phyloP scores from a whole-genome alignment of 64 coral and sea anemone genomes.

The Montipora efflorescens region DNA sequence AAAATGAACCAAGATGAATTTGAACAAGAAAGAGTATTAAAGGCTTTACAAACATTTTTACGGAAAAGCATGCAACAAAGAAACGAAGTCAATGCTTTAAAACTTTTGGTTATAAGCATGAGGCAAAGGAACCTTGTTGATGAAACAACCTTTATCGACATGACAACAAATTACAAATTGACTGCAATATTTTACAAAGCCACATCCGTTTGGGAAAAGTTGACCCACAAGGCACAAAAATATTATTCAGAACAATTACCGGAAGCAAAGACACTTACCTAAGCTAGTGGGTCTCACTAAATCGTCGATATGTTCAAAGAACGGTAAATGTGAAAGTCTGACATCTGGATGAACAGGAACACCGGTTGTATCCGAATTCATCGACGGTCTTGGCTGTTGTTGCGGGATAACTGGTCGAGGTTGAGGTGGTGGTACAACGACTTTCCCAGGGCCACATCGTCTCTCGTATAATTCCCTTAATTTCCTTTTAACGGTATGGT shows the following conservation, averaged over 20 bases:
- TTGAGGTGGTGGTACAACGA: constrained; percentile 20
- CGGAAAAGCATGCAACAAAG: too few relatives aligned
- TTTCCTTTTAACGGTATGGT: constrained; percentile 80
- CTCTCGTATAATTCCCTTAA: constrained; percentile 88
- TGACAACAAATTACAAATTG: too few relatives aligned
- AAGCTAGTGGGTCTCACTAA: constrained; percentile 93
- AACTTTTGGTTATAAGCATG: too few relatives aligned
- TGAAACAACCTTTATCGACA: too few relatives aligned
- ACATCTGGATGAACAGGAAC: constrained; percentile 97
- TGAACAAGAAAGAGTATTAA: too few relatives aligned
- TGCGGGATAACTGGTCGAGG: background rate
- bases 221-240: background rate
- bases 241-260: background rate
- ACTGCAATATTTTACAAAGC: background rate
- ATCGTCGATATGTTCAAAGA: constrained; percentile 95
- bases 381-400: constrained; percentile 2
- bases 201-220: background rate
- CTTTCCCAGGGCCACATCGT: constrained; percentile 87
- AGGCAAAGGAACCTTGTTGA: too few relatives aligned
- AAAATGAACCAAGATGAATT: too few relatives aligned
- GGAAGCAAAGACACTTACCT: constrained; percentile 55
- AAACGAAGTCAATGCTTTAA: too few relatives aligned
- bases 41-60: too few relatives aligned
- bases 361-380: constrained; percentile 59
- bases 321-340: constrained; percentile 79